phyloP scores from a whole-genome alignment of 2,113 vertebrate genomes.

The Cnemophilus loriae region DNA sequence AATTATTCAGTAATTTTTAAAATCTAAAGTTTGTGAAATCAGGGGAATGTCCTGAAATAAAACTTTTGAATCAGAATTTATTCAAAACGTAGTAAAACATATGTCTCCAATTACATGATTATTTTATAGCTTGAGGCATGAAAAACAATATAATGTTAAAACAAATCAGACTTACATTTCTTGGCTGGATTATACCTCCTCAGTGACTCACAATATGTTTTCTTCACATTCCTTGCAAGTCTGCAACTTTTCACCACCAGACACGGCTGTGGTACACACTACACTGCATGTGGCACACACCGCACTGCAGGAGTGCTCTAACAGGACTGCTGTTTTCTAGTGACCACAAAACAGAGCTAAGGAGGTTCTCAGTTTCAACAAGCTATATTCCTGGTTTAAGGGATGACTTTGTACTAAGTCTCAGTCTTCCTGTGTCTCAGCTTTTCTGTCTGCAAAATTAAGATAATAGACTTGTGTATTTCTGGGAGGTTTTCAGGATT shows the following conservation, averaged over 20 bases:
- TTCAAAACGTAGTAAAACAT: slow-evolving; percentile 36
- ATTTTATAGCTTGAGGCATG: slow-evolving; percentile 54
- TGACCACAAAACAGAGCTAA: neutral
- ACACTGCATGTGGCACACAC: neutral
- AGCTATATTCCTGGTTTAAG: neutral
- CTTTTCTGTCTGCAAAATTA: neutral
- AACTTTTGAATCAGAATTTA: slow-evolving; percentile 48
- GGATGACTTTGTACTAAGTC: neutral
- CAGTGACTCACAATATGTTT: slow-evolving; percentile 9
- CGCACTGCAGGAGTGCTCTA: neutral
- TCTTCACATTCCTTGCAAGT: neutral
- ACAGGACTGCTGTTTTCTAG: neutral
- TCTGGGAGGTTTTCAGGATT: neutral
- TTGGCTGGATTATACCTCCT: slow-evolving; percentile 24
- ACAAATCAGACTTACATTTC: slow-evolving; percentile 40
- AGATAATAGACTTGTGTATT: neutral
- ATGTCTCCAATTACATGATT: slow-evolving; percentile 57
- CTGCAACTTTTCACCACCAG: neutral
- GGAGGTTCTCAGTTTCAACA: neutral
- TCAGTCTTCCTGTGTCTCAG: neutral
- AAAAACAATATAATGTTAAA: slow-evolving; percentile 54
- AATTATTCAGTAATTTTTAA: slow-evolving; percentile 57
- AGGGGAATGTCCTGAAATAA: slow-evolving; percentile 5
- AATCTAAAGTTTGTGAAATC: slow-evolving; percentile 29
- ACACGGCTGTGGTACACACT: neutral